Evolutionary conservation across 2,113 vertebrate genomes (phyloP).

Genomic region (Rhinopomastus cyanomelas): DNA sequence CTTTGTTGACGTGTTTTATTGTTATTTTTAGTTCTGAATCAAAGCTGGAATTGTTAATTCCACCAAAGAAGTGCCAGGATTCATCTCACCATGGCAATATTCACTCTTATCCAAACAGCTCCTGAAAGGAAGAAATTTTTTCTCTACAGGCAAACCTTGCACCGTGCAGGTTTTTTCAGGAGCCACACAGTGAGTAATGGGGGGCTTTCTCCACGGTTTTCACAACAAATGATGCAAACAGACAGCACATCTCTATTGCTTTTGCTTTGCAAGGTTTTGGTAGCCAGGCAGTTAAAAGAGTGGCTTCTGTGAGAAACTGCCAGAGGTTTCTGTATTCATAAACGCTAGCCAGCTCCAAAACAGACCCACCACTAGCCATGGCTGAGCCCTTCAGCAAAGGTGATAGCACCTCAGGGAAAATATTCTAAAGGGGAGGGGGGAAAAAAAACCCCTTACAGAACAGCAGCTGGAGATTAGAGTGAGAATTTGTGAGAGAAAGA

Average conservation of each 20-base stretch:
- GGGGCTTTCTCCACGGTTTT: not conserved
- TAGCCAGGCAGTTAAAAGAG: not conserved
- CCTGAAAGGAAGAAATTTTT: not conserved
- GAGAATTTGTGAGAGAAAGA: not conserved
- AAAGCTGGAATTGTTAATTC: slow-evolving; percentile 4
- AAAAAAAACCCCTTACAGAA: not conserved
- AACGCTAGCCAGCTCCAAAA: too few relatives aligned
- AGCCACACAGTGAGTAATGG: not conserved
- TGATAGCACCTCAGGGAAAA: not conserved
- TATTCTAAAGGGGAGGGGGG: not conserved
- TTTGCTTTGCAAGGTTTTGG: not conserved
- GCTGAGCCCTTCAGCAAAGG: too few relatives aligned
- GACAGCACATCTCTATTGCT: not conserved
- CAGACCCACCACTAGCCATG: not conserved
- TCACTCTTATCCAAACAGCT: not conserved
- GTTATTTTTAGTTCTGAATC: not conserved
- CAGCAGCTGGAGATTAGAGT: not conserved
- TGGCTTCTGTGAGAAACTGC: not conserved
- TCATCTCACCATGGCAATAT: slow-evolving; percentile 7
- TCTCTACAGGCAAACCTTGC: not conserved
- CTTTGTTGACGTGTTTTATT: not conserved
- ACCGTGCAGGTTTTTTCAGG: not conserved
- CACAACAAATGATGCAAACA: not conserved
- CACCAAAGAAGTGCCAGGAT: not conserved
- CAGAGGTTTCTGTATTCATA: not conserved